Evolutionary conservation across 1,140 invertebrate species (phyloP), one percentile per base, ranked within the genome.

Genomic region (Drosophila ohnishii): DNA sequence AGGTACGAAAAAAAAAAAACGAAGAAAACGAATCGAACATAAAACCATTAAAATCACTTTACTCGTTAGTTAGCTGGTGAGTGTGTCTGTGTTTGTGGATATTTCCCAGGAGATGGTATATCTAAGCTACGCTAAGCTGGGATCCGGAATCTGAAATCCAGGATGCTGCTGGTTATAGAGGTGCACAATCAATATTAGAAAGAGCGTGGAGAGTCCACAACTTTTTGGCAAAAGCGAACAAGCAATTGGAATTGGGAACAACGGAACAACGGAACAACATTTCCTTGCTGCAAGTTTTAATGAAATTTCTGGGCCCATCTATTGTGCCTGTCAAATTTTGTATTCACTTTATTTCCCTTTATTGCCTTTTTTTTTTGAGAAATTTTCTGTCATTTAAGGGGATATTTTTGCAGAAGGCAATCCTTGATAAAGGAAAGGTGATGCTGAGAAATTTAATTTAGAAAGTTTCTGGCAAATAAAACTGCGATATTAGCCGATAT

Each of bases 1-100:
- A 34, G 16, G 48, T 30, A 22, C 10, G n/a, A 45, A 47, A 28
- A 65, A 60, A 59, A 48, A 51, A 66, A 56, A 39, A 9, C 19
- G 39, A 56, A 30, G 30, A 48, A 71, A 73, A 62, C 48, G 16
- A 48, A 64, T 50, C 42, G 45, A 64, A 86, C 66, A 82, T 62
- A 78, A 86, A 85, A 74, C 83, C 75, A 83, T 82, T 86, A 75
- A 86, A 86, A 86, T 86, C 82, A 87, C 71, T 86, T 86, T 76
- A 65, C 75, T 79, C 48, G 62, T 79, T 79, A 87, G 70, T 87
- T 83, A 62, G 60, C 42, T 47, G 32, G 40, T 16, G 28, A 45
- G 50, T 35, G 59, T 22, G n/a, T 13, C 1, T 22, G 22, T 22
- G 22, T 22, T 22, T 30, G 51, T 28, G 37, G 6, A 25, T 66